phyloP scores from a whole-genome alignment of 2,797 vertebrate genomes.

The Pteropus rufus region DNA sequence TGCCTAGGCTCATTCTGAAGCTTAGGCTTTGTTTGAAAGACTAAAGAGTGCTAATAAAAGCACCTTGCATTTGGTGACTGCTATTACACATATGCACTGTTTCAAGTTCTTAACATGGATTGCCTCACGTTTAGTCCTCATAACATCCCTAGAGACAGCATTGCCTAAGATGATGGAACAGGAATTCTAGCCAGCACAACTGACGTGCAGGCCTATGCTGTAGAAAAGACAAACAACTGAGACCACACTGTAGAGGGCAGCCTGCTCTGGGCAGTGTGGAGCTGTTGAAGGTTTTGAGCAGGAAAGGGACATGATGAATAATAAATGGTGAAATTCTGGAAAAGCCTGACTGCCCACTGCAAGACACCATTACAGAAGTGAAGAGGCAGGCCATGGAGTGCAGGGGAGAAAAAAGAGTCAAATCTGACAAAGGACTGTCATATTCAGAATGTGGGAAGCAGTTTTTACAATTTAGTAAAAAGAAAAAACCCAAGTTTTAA shows the following conservation, averaged over 20 bases:
- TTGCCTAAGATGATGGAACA: too few species aligned
- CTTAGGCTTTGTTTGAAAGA: background rate
- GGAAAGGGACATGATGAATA: background rate
- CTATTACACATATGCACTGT: accelerated
- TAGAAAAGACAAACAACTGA: background rate
- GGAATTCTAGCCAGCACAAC: background rate
- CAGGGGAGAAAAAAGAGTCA: background rate
- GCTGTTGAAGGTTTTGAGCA: background rate
- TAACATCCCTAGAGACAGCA: background rate
- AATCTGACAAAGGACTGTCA: background rate
- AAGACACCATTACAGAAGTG: background rate
- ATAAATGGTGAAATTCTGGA: background rate
- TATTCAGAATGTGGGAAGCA: background rate
- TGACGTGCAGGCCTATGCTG: background rate
- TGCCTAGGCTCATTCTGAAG: background rate
- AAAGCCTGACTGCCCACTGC: background rate
- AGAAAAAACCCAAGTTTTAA: background rate
- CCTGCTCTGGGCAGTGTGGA: too few species aligned
- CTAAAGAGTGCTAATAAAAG: background rate
- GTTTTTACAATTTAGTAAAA: background rate
- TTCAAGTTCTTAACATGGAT: background rate
- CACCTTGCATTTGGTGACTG: background rate
- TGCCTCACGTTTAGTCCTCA: background rate
- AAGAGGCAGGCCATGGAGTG: background rate
- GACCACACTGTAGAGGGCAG: background rate